Percentiles rank a stretch among this genome's conserved stretches.
phyloP scores from a whole-genome alignment of 2,888 invertebrate species.

The Agriopis marginaria region DNA sequence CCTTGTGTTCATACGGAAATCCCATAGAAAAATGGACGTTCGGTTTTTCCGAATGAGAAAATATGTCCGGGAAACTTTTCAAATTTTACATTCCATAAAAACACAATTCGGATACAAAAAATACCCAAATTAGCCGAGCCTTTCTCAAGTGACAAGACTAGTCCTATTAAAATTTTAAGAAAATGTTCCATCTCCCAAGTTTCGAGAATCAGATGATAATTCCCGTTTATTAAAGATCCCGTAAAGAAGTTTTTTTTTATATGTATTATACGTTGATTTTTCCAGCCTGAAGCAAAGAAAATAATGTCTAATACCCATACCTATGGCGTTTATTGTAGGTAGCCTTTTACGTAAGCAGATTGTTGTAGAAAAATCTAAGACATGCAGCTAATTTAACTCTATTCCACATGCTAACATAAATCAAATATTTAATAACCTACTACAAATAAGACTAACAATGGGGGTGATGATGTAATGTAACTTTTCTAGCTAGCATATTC shows the following conservation, averaged over 20 bases:
- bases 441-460: slow-evolving; percentile 5
- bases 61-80: too few relatives aligned
- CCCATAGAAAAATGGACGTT: too few relatives aligned
- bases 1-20: too few relatives aligned
- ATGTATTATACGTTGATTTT: not conserved
- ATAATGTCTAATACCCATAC: not conserved
- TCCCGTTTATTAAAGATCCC: too few relatives aligned
- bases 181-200: too few relatives aligned
- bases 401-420: not conserved
- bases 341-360: not conserved
- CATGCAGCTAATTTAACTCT: not conserved
- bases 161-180: too few relatives aligned
- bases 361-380: not conserved
- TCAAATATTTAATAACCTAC: not conserved
- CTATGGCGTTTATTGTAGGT: not conserved
- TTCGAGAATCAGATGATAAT: too few relatives aligned
- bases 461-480: not conserved
- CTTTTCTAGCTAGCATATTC: not conserved
- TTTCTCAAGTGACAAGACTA: too few relatives aligned
- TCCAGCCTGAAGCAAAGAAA: not conserved
- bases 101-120: too few relatives aligned
- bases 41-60: too few relatives aligned
- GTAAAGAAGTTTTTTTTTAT: not conserved
- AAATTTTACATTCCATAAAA: too few relatives aligned
- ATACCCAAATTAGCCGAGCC: too few relatives aligned